Percentiles rank a stretch among this genome's conserved stretches.
These are phyloP conservation scores for Drosophila littoralis DNA, from an alignment of 1,140 invertebrate species.

Conservation along the genomic window DNA sequence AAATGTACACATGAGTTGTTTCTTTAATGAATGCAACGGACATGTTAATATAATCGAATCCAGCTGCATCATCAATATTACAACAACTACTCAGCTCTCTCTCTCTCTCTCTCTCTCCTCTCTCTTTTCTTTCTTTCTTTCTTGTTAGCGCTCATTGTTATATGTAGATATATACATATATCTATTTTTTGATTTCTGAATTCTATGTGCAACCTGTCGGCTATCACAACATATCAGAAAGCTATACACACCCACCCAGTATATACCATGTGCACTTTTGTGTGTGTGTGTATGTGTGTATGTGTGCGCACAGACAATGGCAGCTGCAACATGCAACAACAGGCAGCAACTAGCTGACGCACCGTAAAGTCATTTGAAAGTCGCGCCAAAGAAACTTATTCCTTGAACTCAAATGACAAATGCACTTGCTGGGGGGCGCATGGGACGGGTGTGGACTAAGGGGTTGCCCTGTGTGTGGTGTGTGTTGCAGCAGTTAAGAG, in stretches of 20 bases:
- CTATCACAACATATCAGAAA: conserved; percentile 37
- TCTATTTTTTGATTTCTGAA: conserved; percentile 31
- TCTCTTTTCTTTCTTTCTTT: background rate
- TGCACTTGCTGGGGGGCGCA: background rate
- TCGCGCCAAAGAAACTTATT: conserved; percentile 36
- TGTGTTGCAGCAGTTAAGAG: too few species aligned
- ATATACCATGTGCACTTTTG: background rate
- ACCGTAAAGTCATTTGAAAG: conserved; percentile 52
- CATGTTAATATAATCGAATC: conserved; percentile 62
- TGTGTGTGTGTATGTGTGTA: conserved; percentile 12
- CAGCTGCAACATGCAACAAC: conserved; percentile 24
- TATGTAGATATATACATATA: conserved; percentile 6
- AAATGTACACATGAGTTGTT: conserved; percentile 81
- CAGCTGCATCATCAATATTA: conserved; percentile 52
- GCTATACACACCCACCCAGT: conserved; percentile 7
- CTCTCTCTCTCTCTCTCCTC: background rate
- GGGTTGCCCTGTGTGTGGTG: background rate
- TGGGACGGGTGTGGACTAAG: background rate
- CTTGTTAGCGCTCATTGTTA: background rate
- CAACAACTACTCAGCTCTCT: conserved; percentile 21
- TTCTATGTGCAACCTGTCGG: conserved; percentile 23
- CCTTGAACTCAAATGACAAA: conserved; percentile 15
- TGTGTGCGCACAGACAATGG: conserved; percentile 6
- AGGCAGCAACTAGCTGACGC: conserved; percentile 25
- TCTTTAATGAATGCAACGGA: conserved; percentile 72